Base-by-base conservation (phyloP, 2,113 vertebrate species). In the Leptodactylus fuscus region DNA sequence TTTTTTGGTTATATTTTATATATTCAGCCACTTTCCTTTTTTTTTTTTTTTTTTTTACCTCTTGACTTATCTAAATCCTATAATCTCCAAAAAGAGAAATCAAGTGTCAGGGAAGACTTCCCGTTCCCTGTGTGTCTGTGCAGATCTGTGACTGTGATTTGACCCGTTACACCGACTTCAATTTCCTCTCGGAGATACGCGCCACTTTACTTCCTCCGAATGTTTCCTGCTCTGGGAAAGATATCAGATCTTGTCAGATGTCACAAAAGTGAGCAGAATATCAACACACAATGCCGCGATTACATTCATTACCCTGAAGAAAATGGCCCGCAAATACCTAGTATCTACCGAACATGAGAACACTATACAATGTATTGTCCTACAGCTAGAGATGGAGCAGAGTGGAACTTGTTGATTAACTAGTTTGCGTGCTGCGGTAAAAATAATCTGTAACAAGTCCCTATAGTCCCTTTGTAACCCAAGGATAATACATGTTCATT, bases 161-260 rank as follows among this genome's bases (percentile, higher is more conserved):
- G 36, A 75, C 82, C 82, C 75, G 46, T 16, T 46, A 62, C 82
- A 75, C 69, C 71, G 27, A 75, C 62, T 83, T 62, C 82, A 83
- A 83, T 85, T 85, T 85, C 83, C 83, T 78, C n/a, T 41, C 22
- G 8, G 74, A 85, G 74, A 85, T 78, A 51, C n/a, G 29, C 7
- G 15, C 29, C 44, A 67, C 60, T 85, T 85, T 51, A 78, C 13
- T 78, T 44, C 32, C 48, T 34, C 29, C 36, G 74, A 77, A 85
- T 78, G 48, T 29, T 85, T 85, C 83, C 83, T 77, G 83, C 60
- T 24, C 27, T 10, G 9, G 74, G 38, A 48, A 27, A 78, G 69
- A 77, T 85, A 73, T 85, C 82, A 85, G 82, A 85, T 85, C 74
- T 85, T 85, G 74, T 85, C 83, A 27, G 44, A n/a, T 53, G 44